Evolutionary conservation across 2,888 invertebrate species (phyloP).

Genomic region (Ischnura elegans): DNA sequence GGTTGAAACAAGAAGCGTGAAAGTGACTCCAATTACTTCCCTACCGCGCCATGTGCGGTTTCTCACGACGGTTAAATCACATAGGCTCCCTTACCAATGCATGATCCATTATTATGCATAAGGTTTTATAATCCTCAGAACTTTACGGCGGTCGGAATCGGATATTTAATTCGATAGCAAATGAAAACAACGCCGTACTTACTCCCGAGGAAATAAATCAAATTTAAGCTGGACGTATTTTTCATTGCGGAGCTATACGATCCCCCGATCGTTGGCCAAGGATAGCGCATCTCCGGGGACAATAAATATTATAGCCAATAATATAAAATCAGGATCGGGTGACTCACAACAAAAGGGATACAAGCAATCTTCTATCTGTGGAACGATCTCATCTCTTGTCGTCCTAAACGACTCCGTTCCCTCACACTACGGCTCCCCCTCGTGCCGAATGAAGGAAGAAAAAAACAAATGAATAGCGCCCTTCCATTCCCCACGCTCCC

Average conservation of each 20-base stretch:
- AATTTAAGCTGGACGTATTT: neutral
- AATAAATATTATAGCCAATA: constrained; percentile 59
- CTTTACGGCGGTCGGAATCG: neutral
- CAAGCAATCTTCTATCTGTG: neutral
- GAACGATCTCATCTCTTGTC: neutral
- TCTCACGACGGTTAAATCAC: no score
- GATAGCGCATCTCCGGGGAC: constrained; percentile 40
- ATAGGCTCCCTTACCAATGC: neutral
- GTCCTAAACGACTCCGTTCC: neutral
- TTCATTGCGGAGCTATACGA: neutral
- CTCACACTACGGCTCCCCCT: neutral
- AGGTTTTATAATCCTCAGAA: neutral
- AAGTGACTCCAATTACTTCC: no score
- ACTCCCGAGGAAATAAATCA: neutral
- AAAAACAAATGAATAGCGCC: neutral
- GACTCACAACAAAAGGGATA: constrained; percentile 37
- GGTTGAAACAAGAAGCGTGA: no score
- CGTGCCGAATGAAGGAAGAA: neutral
- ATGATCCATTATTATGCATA: neutral
- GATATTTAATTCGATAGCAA: neutral
- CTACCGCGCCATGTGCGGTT: no score
- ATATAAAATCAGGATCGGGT: constrained; percentile 22
- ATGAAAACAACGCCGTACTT: neutral
- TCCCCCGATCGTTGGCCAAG: constrained; percentile 30
- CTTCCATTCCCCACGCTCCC: neutral